Base-by-base conservation (phyloP, 2,888 invertebrate species). In the Vanessa cardui region DNA sequence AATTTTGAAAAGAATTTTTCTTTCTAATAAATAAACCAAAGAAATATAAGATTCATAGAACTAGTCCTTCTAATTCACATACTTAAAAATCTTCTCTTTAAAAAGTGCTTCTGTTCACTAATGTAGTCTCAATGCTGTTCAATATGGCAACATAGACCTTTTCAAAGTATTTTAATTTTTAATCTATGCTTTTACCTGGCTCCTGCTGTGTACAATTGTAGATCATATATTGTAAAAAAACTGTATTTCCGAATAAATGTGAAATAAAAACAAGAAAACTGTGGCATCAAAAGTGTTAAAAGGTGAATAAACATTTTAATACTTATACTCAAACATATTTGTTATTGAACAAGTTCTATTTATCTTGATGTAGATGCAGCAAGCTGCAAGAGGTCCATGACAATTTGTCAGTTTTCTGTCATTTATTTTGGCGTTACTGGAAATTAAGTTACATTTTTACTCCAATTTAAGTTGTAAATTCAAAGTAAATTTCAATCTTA, bases 351-450 rank as follows among this genome's bases (percentile, higher is more conserved):
- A 16, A 26, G 16, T 45, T 44, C 16, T 21, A 18, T 39, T 7
- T 46, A 59, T 21, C 31, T 18, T 18, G 16, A 33, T 49, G 18
- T 26, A 68, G 44, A 59, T 68, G 68, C 64, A 68, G 70, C 65
- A 62, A 54, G 44, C 64, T 64, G 70, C 65, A 62, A 54, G 44
- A 21, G 58, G 62, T 44, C 68, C 68, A 62, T 70, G 62, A 54
- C 64, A 62, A 62, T 64, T 64, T 68, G 64, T 68, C 64, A 67
- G 39, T 58, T 45, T 58, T 47, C 64, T 59, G 70, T 70, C 70
- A 70, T 47, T 54, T 54, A 64, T 56, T 56, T 56, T 56, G 56
- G 67, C 67, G 67, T 66, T 66, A 50, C 60, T 60, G 46, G 26
- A 54, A 54, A 59, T 47, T 66, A 47, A 54, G 39, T 39, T n/a